Evolutionary conservation across 2,797 vertebrate genomes (phyloP), one percentile per base, ranked within the genome.

Genomic region (Manis javanica): DNA sequence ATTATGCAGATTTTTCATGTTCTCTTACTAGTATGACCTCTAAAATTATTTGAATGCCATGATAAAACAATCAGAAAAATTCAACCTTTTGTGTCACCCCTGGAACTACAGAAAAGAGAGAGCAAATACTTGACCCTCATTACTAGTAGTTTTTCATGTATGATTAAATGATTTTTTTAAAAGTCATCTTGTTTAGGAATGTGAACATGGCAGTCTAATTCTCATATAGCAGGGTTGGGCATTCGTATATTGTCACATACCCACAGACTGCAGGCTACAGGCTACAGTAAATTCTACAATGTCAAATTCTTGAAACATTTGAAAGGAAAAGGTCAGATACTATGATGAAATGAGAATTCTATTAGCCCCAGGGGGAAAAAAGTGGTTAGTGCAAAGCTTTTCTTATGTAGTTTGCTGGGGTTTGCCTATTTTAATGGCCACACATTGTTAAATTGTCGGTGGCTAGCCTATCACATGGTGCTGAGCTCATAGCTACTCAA

Each of bases 1-100:
- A 79, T 68, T 88, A 77, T 82, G 61, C 37, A 91, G 13, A 75
- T 55, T 93, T 94, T 88, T 69, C 29, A 63, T 82, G 37, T 87
- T 89, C 77, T 85, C 18, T 84, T 93, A 79, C 74, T 87, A 72
- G 18, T 72, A 84, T 96, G 96, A 95, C 71, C 81, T 96, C 91
- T 92, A 91, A 96, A 93, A 79, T 66, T 83, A 69, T 96, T 91
- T 95, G 61, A 93, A 92, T 95, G 95, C 42, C 63, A 91, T 87
- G 74, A 78, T 84, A 59, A 82, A 96, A 93, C 57, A 81, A 95
- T 86, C 63, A 81, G 93, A 85, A 75, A 96, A 93, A 84, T 77
- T 51, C 75, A 96, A 95, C 87, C 71, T 95, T 91, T 87, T 66
- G 6, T 79, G 84, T 94, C 93, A 69, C 55, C 94, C 49, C 26